phyloP scores from a whole-genome alignment of 1,140 invertebrate species.

The Myzus persicae region DNA sequence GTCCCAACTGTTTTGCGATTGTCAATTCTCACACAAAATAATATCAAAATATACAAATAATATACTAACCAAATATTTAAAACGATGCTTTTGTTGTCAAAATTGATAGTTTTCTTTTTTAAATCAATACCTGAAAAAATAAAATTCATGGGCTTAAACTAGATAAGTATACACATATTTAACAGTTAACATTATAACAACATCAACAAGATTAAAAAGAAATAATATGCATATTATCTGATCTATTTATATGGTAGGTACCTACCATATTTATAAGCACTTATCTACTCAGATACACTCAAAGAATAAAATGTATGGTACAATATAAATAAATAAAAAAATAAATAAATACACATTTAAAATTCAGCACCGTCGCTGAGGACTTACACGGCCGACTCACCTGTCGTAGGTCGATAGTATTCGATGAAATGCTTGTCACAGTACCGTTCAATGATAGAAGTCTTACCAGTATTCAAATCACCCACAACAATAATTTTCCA shows the following conservation, averaged over 20 bases:
- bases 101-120: background rate
- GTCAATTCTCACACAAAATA: too few relatives aligned
- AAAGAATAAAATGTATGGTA: too few relatives aligned
- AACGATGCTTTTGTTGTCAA: background rate
- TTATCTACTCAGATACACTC: too few relatives aligned
- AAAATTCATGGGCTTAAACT: background rate
- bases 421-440: background rate
- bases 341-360: too few relatives aligned
- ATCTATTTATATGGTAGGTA: background rate
- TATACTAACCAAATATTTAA: background rate
- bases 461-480: background rate
- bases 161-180: too few relatives aligned
- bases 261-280: too few relatives aligned
- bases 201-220: background rate
- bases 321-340: too few relatives aligned
- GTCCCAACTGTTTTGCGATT: too few relatives aligned
- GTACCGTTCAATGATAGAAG: background rate
- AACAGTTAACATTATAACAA: background rate
- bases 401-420: background rate
- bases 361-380: background rate
- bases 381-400: background rate
- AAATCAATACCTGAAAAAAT: background rate
- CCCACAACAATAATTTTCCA: background rate
- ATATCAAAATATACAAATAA: background rate
- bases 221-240: background rate